A percentile compares a stretch with the other conserved stretches of the same genome.
Evolutionary conservation across 2,113 vertebrate species (phyloP).

Genomic region (Carollia perspicillata): DNA sequence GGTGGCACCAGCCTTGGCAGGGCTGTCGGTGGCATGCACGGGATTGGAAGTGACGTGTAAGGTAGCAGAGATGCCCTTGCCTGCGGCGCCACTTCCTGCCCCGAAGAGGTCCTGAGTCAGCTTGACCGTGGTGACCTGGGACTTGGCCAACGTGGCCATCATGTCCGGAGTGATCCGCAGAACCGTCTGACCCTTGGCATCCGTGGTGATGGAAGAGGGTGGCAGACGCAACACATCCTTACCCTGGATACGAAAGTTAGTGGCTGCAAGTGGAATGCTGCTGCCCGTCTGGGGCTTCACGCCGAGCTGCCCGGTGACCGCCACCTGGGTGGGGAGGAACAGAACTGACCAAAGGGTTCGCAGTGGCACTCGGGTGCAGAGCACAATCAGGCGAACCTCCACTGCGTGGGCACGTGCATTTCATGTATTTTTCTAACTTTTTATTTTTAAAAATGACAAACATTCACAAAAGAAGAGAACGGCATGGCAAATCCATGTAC

Average conservation of each 20-base stretch:
- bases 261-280: constrained; percentile 91
- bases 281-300: constrained; percentile 87
- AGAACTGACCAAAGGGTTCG: background rate
- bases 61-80: constrained; percentile 95
- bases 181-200: constrained; percentile 96
- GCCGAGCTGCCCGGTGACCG: constrained; percentile 94
- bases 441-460: background rate
- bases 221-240: constrained; percentile 96
- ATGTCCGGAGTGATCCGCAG: constrained; percentile 98
- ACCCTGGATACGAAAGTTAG: constrained; percentile 95
- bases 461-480: background rate
- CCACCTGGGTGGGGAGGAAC: constrained; percentile 84
- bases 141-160: constrained; percentile 98
- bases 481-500: background rate
- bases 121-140: constrained; percentile 95
- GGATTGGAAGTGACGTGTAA: constrained; percentile 90
- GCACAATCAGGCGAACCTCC: background rate
- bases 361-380: accelerated
- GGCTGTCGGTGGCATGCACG: constrained; percentile 82
- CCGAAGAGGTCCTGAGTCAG: constrained; percentile 95
- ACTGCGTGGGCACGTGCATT: no score
- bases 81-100: constrained; percentile 74
- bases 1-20: constrained; percentile 77
- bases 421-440: background rate
- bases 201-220: constrained; percentile 95